A percentile compares a stretch with the other conserved stretches of the same genome.
These are phyloP conservation scores for Aelia acuminata DNA, from an alignment of 2,888 invertebrate genomes.

Conservation along the genomic window DNA sequence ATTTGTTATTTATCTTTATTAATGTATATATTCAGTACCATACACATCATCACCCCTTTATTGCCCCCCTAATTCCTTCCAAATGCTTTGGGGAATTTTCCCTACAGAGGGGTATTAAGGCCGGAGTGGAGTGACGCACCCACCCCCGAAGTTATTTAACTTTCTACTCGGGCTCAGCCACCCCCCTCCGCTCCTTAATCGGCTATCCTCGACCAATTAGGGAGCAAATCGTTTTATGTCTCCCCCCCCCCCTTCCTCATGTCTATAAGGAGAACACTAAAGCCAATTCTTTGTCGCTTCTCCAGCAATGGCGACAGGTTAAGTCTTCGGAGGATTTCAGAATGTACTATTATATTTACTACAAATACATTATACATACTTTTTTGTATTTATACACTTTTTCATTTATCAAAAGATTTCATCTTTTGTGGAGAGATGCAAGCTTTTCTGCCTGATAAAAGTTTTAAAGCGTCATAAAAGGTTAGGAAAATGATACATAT, in stretches of 20 bases:
- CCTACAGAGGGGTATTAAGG: conserved; percentile 1
- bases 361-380: too few species aligned
- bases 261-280: not conserved
- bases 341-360: not conserved
- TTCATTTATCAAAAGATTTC: too few species aligned
- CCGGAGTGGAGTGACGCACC: not conserved
- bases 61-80: not conserved
- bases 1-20: too few species aligned
- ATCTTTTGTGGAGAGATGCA: too few species aligned
- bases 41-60: not conserved
- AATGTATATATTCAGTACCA: not conserved
- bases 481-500: too few species aligned
- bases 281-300: not conserved
- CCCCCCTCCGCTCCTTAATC: conserved; percentile 21
- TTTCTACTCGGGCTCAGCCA: conserved; percentile 1
- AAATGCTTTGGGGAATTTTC: not conserved
- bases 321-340: not conserved
- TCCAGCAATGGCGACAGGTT: not conserved
- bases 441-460: too few species aligned
- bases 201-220: conserved; percentile 48
- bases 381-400: too few species aligned
- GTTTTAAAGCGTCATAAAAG: too few species aligned
- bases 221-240: conserved; percentile 44
- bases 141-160: conserved; percentile 37
- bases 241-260: not conserved